A percentile compares a stretch with the other conserved stretches of the same genome.
Evolutionary conservation across 2,797 vertebrate genomes (phyloP).

Genomic region (Carduelis carduelis): DNA sequence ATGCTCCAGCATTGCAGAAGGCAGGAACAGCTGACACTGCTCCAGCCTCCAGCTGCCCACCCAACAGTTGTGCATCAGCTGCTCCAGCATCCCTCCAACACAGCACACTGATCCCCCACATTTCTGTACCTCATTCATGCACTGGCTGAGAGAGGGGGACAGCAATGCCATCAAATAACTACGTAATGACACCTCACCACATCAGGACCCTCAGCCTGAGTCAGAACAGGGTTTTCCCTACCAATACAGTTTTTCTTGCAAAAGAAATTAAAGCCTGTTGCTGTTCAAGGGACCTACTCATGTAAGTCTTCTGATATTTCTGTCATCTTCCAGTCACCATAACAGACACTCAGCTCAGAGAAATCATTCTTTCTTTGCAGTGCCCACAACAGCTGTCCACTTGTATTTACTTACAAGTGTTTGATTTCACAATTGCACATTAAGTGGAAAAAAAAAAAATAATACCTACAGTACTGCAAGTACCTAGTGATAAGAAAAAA

Average conservation of each 20-base stretch:
- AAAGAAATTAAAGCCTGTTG: neutral
- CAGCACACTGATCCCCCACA: neutral
- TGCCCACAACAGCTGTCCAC: neutral
- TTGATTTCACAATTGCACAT: neutral
- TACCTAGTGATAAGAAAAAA: conserved; percentile 11
- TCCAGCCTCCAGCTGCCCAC: neutral
- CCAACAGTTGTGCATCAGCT: neutral
- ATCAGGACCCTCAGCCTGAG: neutral
- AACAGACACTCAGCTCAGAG: neutral
- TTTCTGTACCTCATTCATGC: neutral
- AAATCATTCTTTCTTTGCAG: neutral
- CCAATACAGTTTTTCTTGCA: neutral
- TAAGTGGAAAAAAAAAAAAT: neutral
- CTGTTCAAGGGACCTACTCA: neutral
- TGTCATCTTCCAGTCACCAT: neutral
- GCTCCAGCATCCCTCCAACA: neutral
- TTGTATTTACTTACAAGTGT: neutral
- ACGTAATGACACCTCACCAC: rapidly evolving
- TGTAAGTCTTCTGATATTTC: neutral
- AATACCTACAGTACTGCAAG: neutral
- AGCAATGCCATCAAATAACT: neutral
- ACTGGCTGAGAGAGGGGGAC: neutral
- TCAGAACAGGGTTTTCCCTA: neutral
- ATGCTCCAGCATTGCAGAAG: rapidly evolving
- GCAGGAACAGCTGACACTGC: neutral